These are phyloP conservation scores for Chrysaora quinquecirrha DNA, from an alignment of 30 jellyfish, hydroid and myxozoan species.

Conservation along the genomic window DNA sequence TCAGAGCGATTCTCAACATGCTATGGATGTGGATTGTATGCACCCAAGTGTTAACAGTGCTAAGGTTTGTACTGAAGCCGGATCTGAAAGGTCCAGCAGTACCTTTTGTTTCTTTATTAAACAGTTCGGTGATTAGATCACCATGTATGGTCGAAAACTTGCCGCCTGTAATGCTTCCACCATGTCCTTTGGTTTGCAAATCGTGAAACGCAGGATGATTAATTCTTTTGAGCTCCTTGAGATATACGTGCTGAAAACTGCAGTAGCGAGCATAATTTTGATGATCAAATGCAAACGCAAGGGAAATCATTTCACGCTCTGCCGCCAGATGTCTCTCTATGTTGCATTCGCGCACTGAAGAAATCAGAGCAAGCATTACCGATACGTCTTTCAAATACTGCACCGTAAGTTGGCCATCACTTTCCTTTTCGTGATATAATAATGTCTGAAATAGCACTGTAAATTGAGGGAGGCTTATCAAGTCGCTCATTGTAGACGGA, in stretches of 20 bases:
- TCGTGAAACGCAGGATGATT: not conserved
- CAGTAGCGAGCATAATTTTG: no score
- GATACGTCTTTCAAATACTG: not conserved
- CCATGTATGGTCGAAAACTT: no score
- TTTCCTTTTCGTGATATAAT: not conserved
- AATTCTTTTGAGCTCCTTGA: not conserved
- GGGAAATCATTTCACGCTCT: not conserved
- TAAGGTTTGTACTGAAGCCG: slow-evolving; percentile 34
- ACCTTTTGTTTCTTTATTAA: no score
- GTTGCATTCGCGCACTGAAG: not conserved
- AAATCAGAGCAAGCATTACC: not conserved
- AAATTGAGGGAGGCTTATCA: not conserved
- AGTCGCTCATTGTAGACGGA: not conserved
- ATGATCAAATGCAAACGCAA: no score
- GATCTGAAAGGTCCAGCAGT: slow-evolving; percentile 48
- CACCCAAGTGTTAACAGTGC: slow-evolving; percentile 37
- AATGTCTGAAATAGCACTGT: not conserved
- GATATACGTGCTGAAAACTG: not conserved
- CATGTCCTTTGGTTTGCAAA: slow-evolving; percentile 1
- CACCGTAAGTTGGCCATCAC: not conserved
- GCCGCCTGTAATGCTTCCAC: slow-evolving; percentile 18
- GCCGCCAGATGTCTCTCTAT: not conserved
- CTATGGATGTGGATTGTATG: slow-evolving; percentile 47
- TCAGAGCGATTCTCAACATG: slow-evolving; percentile 24
- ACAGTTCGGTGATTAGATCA: no score